Evolutionary conservation across 2,113 vertebrate genomes (phyloP).

Genomic region (Micronisus gabar): DNA sequence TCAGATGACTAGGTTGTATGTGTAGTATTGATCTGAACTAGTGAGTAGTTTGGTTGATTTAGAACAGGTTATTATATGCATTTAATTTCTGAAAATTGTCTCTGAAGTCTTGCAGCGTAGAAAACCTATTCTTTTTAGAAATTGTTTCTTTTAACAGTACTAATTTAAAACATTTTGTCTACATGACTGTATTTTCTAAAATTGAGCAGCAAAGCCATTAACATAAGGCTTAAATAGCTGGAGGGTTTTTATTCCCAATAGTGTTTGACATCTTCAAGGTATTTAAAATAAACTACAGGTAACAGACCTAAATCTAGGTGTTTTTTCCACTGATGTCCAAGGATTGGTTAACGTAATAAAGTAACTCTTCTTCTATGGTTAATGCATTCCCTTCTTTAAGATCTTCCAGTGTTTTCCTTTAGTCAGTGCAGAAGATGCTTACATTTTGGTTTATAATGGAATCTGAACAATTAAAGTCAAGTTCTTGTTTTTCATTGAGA

Average conservation of each 20-base stretch:
- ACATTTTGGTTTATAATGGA: neutral
- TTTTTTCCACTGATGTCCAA: neutral
- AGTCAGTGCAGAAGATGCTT: neutral
- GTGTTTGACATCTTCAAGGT: neutral
- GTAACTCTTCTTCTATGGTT: neutral
- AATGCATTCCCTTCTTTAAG: neutral
- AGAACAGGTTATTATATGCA: neutral
- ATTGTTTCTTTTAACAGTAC: neutral
- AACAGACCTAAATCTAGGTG: neutral
- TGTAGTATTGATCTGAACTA: slow-evolving; percentile 44
- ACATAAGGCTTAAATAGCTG: neutral
- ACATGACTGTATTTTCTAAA: neutral
- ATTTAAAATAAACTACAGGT: neutral
- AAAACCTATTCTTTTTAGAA: neutral
- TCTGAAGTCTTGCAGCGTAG: neutral
- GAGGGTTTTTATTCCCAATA: neutral
- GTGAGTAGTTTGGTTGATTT: slow-evolving; percentile 30
- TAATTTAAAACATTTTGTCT: neutral
- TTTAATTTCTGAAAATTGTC: slow-evolving; percentile 25
- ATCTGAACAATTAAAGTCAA: neutral
- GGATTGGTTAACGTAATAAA: neutral
- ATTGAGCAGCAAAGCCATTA: neutral
- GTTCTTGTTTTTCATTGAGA: neutral
- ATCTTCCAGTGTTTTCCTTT: neutral
- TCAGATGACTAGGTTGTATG: slow-evolving; percentile 5